Evolutionary conservation across 2,888 invertebrate genomes (phyloP), one percentile per base, ranked within the genome.

Genomic region (Boloria selene): DNA sequence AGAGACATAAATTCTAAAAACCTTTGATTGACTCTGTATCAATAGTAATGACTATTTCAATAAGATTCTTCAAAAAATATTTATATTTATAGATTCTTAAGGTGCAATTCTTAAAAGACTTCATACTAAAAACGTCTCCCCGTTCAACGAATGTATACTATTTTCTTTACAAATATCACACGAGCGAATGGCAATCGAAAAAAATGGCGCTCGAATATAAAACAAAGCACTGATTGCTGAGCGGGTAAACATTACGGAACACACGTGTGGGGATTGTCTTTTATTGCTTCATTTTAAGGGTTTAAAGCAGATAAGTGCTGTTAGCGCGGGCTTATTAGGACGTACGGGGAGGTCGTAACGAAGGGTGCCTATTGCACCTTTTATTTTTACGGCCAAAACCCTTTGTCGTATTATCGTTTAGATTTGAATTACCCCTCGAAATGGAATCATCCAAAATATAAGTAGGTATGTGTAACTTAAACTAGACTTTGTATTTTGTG

Each of bases 201-300:
- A 52, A 44, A 42, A 61, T 53, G 53, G 3, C 44, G 13, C 31
- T 38, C 45, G 44, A 49, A 59, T 59, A 59, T 61, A 61, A 65
- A 51, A 55, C 61, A 56, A 63, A 49, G 47, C 61, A 64, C 58
- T 55, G 68, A 54, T 52, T 70, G 64, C 55, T 53, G 65, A 72
- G 65, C 61, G 53, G 53, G 61, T 61, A 63, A 51, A 65, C 61
- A 58, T 65, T 65, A 47, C 47, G 52, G 62, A 31, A 59, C 60
- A 60, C 60, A 65, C 64, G 61, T 52, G 62, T 70, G n/a, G 73
- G 72, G 72, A 75, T 77, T 74, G 72, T 79, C 69, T 81, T 86
- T 86, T 85, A 90, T 86, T 82, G 85, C 88, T 88, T 86, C 81
- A 88, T 89, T 86, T 84, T 80, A 81, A 83, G 83, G 85, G 84